Evolutionary conservation across 2,797 vertebrate genomes (phyloP).

Genomic region (Molossus alvarezi): DNA sequence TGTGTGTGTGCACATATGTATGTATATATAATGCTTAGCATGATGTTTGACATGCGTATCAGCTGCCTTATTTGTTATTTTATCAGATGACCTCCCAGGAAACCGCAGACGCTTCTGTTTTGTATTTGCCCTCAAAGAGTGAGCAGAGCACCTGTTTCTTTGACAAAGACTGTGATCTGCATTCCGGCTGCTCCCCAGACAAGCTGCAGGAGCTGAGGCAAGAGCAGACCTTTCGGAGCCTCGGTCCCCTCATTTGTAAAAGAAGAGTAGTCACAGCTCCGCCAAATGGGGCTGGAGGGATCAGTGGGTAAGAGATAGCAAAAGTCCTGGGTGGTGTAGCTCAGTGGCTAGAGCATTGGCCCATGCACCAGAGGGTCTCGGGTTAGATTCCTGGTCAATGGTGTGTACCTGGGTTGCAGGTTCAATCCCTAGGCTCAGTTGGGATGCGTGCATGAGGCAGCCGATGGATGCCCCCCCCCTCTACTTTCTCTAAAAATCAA

Average conservation of each 20-base stretch:
- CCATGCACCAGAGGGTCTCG: background rate
- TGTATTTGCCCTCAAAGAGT: background rate
- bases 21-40: background rate
- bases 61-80: background rate
- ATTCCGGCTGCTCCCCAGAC: background rate
- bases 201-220: background rate
- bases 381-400: background rate
- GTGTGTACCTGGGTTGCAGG: background rate
- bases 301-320: background rate
- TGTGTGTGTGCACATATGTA: background rate
- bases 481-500: background rate
- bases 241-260: background rate
- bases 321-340: background rate
- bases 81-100: background rate
- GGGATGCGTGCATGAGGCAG: background rate
- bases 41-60: background rate
- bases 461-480: background rate
- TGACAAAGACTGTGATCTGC: background rate
- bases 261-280: background rate
- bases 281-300: too few relatives aligned
- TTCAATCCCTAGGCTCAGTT: background rate
- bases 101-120: background rate
- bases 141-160: background rate
- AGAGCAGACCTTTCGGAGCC: background rate
- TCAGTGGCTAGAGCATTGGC: background rate